Evolutionary conservation across 64 coral and sea anemone genomes (phyloP), one percentile per base, ranked within the genome.

Genomic region (Porites lutea): DNA sequence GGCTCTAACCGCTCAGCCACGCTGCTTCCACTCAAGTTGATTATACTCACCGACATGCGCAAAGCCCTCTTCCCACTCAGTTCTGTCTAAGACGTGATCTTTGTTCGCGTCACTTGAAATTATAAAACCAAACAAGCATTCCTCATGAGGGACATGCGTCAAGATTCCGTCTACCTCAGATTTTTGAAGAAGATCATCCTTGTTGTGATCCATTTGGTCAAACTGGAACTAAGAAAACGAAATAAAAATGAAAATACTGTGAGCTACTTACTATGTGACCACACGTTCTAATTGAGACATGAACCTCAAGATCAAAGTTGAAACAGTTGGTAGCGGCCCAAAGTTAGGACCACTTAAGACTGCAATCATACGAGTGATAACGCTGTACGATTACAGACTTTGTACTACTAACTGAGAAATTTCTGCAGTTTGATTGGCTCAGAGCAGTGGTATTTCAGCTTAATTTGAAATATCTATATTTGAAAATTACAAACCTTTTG

Each of bases 81-180:
- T 48, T 48, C 64, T 47, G 65, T 67, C 76, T 21, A 93, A 47
- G 4, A 51, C 48, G 48, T 75, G 52, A 72, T 93, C 65, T n/a
- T 72, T 70, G 20, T 93, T 62, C 3, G 79, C 0, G 48, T 93
- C 91, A 43, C 82, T 77, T 46, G 91, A 93, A 20, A 87, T 52
- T 20, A 93, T 65, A 60, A 93, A 93, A 14, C 91, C 91, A 79
- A 87, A 93, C 58, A 93, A 19, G 48, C 91, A 93, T 18, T 87
- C 43, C 74, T 93, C 91, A 27, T 79, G 74, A 6, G 61, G 52
- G 22, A 89, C 53, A 13, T 80, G 59, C 8, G 13, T 43, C 57
- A 92, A 20, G 44, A 92, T 74, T 13, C 52, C 68, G 37, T 85
- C 45, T 8, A 93, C 21, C 71, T 93, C 91, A n/a, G 48, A 59